phyloP scores from a whole-genome alignment of 2,113 vertebrate species.

The Rutilus rutilus region DNA sequence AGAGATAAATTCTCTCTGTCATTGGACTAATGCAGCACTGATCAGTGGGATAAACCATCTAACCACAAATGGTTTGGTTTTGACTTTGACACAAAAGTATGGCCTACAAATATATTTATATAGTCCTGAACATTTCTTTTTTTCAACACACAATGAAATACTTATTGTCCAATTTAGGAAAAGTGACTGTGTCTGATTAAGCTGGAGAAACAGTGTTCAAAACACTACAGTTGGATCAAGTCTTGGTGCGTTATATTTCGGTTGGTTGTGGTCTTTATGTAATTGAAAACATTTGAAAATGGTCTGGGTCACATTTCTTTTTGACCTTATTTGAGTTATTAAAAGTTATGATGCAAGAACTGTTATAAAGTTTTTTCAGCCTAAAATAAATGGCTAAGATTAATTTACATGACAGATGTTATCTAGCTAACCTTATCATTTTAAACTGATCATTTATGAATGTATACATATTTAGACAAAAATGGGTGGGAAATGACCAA shows the following conservation, averaged over 20 bases:
- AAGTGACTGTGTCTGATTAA: constrained; percentile 14
- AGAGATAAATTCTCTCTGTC: not conserved
- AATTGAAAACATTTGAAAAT: constrained; percentile 13
- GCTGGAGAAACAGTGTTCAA: not conserved
- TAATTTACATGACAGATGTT: not conserved
- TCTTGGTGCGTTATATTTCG: not conserved
- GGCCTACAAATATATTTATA: constrained; percentile 25
- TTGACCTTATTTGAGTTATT: not conserved
- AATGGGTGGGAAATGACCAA: not conserved
- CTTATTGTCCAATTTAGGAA: not conserved
- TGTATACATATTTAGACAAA: not conserved
- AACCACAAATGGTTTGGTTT: constrained; percentile 5
- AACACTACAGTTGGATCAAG: not conserved
- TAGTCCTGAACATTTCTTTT: not conserved
- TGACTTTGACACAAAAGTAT: not conserved
- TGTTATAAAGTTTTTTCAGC: not conserved
- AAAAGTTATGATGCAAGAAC: not conserved
- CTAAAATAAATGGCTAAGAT: not conserved
- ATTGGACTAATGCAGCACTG: not conserved
- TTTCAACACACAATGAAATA: not conserved
- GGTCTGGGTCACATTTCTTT: not conserved
- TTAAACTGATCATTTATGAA: not conserved
- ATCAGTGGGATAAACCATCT: not conserved
- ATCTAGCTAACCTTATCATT: not conserved
- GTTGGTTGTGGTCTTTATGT: not conserved